phyloP scores from a whole-genome alignment of 2,113 vertebrate genomes.

The Stigmatopora nigra region DNA sequence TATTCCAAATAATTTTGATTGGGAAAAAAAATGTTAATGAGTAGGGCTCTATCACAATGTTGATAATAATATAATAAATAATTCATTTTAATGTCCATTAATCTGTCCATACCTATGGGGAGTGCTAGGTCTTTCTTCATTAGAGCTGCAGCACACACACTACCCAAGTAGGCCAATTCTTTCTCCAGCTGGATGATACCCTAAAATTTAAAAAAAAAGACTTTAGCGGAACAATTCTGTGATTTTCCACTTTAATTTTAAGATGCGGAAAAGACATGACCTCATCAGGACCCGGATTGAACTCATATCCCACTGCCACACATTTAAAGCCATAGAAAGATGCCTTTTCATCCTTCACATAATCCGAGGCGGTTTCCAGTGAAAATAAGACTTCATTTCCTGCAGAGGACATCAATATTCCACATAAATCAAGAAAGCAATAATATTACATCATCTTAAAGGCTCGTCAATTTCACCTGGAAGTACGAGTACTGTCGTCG shows the following conservation, averaged over 20 bases:
- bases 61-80: too few species aligned
- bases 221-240: background rate
- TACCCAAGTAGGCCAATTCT: slow-evolving; percentile 91
- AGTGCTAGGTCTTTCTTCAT: slow-evolving; percentile 98
- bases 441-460: background rate
- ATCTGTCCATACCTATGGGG: slow-evolving; percentile 77
- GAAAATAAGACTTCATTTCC: slow-evolving; percentile 97
- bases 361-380: slow-evolving; percentile 95
- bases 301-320: slow-evolving; percentile 94
- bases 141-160: slow-evolving; percentile 91
- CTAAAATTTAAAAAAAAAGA: slow-evolving; percentile 62
- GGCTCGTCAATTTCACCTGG: slow-evolving; percentile 71
- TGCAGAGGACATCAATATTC: slow-evolving; percentile 42
- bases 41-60: too few species aligned
- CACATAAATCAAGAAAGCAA: background rate
- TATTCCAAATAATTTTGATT: too few species aligned
- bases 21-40: too few species aligned
- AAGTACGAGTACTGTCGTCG: slow-evolving; percentile 86
- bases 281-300: slow-evolving; percentile 92
- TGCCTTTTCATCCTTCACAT: slow-evolving; percentile 97
- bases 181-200: slow-evolving; percentile 95
- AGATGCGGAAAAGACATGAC: slow-evolving; percentile 56
- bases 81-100: too few species aligned
- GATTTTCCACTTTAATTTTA: background rate
- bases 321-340: slow-evolving; percentile 97